A percentile compares a stretch with the other conserved stretches of the same genome.
phyloP scores from a whole-genome alignment of 1,140 invertebrate genomes.

The Drosophila triauraria region DNA sequence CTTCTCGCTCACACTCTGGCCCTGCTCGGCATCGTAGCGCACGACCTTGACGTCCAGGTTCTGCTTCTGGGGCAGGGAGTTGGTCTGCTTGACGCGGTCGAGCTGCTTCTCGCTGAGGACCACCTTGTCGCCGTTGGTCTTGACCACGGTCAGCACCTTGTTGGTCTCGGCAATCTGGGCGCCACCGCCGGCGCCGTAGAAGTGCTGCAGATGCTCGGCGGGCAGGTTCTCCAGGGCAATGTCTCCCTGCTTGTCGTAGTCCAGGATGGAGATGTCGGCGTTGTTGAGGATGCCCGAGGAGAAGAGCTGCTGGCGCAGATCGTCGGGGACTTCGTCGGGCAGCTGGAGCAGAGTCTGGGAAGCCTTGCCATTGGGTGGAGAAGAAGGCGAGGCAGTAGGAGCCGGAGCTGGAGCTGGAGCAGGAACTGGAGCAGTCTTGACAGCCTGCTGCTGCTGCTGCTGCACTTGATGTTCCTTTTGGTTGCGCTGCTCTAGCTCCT shows the following conservation, averaged over 20 bases:
- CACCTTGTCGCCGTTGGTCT: slow-evolving; percentile 87
- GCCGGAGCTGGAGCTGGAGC: slow-evolving; percentile 30
- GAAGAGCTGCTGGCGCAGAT: slow-evolving; percentile 92
- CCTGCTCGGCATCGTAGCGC: slow-evolving; percentile 90
- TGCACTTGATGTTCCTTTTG: slow-evolving; percentile 39
- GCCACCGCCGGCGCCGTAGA: slow-evolving; percentile 91
- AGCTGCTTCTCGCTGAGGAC: slow-evolving; percentile 85
- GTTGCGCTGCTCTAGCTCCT: slow-evolving; percentile 76
- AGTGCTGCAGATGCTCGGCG: slow-evolving; percentile 93
- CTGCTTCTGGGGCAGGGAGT: slow-evolving; percentile 85
- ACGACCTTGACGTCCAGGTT: slow-evolving; percentile 94
- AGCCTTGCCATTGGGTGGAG: slow-evolving; percentile 82
- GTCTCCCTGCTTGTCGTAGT: slow-evolving; percentile 95
- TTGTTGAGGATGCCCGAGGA: slow-evolving; percentile 94
- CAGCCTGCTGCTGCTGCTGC: slow-evolving; percentile 1
- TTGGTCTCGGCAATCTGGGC: slow-evolving; percentile 90
- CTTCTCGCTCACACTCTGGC: slow-evolving; percentile 90
- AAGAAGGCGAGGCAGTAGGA: slow-evolving; percentile 5
- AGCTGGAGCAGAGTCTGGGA: slow-evolving; percentile 87
- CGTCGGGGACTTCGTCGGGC: slow-evolving; percentile 94
- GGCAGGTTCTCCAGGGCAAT: slow-evolving; percentile 93
- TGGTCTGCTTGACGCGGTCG: slow-evolving; percentile 85
- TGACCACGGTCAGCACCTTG: slow-evolving; percentile 88
- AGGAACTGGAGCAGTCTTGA: slow-evolving; percentile 8
- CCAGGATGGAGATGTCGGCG: slow-evolving; percentile 93